Base-by-base conservation (phyloP, 2,797 vertebrate species). In the Acomys russatus region DNA sequence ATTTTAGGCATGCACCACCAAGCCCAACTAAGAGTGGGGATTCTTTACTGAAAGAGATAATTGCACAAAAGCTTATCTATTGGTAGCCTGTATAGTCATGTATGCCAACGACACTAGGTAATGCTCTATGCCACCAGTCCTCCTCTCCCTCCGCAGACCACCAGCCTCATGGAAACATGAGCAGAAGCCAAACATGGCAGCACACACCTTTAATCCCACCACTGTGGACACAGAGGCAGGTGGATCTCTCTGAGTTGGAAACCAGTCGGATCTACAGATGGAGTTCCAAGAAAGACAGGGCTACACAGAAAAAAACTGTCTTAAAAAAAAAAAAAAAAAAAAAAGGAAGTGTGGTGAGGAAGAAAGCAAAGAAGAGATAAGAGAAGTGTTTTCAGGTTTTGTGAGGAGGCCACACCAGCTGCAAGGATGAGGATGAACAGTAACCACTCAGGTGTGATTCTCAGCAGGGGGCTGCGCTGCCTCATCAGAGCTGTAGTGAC, bases 371-470 rank as follows among this genome's bases (percentile, higher is more conserved):
- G 11, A 28, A 28, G 56, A 63, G 22, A 23, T 23, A 17, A 59
- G 56, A 17, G 9, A 68, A 51, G 30, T 70, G 20, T 85, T 85
- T 3, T 70, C 64, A n/a, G 44, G 22, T 20, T 54, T 86, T 18
- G 18, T 97, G 93, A 98, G 97, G 97, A 98, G 91, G 97, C 98
- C 97, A 97, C 97, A 95, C 90, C 97, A 97, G 97, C 93, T 97
- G 96, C 98, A 97, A 98, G 97, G 98, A 98, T 98, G 97, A 98
- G 97, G 98, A 98, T 98, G 98, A 98, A 97, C 95, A 98, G 96
- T 95, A 97, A 91, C 96, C 97, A 98, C 97, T 95, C 98, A 98
- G 97, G 98, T 95, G 93, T 96, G 97, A 93, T 97, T 98, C 98
- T 97, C 97, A 98, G 97, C 97, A 92, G 95, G 90, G 92, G 92